Conservation (phyloP, 2,797 vertebrate genomes). For the Caiman crocodilus region DNA sequence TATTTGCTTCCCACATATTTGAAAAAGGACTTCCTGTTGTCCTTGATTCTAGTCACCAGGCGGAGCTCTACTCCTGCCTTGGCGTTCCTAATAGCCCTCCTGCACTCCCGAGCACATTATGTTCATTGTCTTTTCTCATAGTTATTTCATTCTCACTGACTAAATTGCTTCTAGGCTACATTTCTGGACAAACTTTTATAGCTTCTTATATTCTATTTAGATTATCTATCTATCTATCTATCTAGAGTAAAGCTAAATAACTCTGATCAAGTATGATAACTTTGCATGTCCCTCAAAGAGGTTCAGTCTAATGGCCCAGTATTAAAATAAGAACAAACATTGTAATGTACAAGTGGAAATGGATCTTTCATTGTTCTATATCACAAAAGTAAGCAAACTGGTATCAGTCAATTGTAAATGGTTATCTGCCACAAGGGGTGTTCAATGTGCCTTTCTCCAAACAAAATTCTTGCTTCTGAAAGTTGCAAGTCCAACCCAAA, state of each 20-base stretch:
- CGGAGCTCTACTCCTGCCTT: too few species aligned
- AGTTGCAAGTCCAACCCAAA: slow-evolving; percentile 19
- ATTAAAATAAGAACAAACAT: slow-evolving; percentile 14
- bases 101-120: too few species aligned
- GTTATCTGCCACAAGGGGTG: not conserved
- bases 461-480: not conserved
- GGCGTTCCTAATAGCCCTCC: too few species aligned
- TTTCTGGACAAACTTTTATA: slow-evolving; percentile 15
- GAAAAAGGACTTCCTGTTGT: too few species aligned
- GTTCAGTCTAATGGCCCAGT: not conserved
- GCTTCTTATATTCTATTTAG: not conserved
- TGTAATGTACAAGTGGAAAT: slow-evolving; percentile 13
- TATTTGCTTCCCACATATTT: too few species aligned
- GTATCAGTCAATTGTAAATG: not conserved
- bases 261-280: not conserved
- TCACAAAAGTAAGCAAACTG: not conserved
- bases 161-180: not conserved
- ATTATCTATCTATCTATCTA: slow-evolving; percentile 4
- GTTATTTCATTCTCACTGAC: not conserved
- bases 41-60: too few species aligned
- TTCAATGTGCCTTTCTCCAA: not conserved
- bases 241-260: not conserved
- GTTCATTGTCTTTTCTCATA: slow-evolving; percentile 14
- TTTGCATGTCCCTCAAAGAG: not conserved
- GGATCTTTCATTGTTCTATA: slow-evolving; percentile 1